These are phyloP conservation scores for Pangasianodon gigas DNA, from an alignment of 2,113 vertebrate genomes.

Conservation along the genomic window DNA sequence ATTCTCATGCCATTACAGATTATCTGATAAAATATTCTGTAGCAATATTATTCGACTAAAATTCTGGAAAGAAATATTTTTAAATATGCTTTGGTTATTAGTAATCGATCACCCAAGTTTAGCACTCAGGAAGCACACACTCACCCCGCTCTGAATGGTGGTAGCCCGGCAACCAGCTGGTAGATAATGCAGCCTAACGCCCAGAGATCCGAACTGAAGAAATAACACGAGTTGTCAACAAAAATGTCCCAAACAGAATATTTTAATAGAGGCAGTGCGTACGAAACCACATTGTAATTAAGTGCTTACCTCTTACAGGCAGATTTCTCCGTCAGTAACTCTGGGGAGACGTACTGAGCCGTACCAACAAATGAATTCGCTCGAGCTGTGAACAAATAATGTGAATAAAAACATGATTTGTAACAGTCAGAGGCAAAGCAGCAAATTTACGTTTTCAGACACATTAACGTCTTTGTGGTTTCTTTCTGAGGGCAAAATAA, in stretches of 20 bases:
- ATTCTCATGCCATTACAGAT: too few species aligned
- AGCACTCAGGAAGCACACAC: constrained; percentile 49
- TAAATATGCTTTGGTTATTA: too few species aligned
- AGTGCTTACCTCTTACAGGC: constrained; percentile 92
- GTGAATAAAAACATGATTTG: not conserved
- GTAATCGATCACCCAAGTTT: not conserved
- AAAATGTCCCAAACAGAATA: not conserved
- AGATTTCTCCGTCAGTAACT: constrained; percentile 96
- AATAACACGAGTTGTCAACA: not conserved
- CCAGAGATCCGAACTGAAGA: constrained; percentile 90
- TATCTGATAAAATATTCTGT: too few species aligned
- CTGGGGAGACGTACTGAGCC: constrained; percentile 97
- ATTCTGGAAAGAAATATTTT: too few species aligned
- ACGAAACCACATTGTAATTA: not conserved
- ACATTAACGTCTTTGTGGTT: not conserved
- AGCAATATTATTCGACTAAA: too few species aligned
- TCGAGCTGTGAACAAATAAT: constrained; percentile 74
- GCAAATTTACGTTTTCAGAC: not conserved
- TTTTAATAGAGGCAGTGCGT: too few species aligned
- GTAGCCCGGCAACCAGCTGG: constrained; percentile 96
- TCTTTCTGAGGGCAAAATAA: not conserved
- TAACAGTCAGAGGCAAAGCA: not conserved
- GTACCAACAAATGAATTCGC: constrained; percentile 99
- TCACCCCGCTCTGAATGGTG: constrained; percentile 98
- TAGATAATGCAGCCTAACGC: constrained; percentile 98